These are phyloP conservation scores for Gymnoscelis rufifasciata DNA, from an alignment of 2,888 invertebrate species.

Conservation along the genomic window DNA sequence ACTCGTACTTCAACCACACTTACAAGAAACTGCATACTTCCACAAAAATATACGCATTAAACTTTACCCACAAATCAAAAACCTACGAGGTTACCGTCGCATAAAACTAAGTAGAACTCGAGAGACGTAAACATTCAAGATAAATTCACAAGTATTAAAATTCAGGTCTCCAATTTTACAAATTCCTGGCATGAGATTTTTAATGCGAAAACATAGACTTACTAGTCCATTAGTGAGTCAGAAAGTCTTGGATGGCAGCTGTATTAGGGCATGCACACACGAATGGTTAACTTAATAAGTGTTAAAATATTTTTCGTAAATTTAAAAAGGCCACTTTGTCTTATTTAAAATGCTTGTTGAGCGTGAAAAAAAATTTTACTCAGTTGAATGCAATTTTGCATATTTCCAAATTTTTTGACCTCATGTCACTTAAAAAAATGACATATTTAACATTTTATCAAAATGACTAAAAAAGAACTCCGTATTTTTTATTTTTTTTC, in stretches of 20 bases:
- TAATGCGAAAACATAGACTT: conserved; percentile 47
- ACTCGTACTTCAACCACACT: not conserved
- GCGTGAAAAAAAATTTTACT: no score
- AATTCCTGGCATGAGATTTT: conserved; percentile 37
- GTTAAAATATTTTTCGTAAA: no score
- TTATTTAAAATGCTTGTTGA: no score
- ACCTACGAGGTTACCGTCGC: conserved; percentile 5
- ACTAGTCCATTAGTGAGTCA: conserved; percentile 60
- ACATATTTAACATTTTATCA: no score
- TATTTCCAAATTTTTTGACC: no score
- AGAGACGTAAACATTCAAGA: conserved; percentile 36
- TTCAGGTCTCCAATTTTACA: conserved; percentile 34
- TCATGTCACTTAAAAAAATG: no score
- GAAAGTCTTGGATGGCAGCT: conserved; percentile 38
- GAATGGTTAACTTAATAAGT: not conserved
- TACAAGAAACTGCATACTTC: not conserved
- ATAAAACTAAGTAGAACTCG: conserved; percentile 21
- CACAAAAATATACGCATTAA: conserved; percentile 7
- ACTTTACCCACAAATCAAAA: conserved; percentile 20
- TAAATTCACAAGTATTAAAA: conserved; percentile 34
- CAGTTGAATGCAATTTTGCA: no score
- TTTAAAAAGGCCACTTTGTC: no score
- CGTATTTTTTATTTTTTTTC: no score
- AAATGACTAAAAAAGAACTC: no score
- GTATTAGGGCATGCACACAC: conserved; percentile 16